Percentiles rank a stretch among this genome's conserved stretches.
These are phyloP conservation scores for Australoheros scitulus DNA, from an alignment of 2,113 vertebrate species.

Conservation along the genomic window DNA sequence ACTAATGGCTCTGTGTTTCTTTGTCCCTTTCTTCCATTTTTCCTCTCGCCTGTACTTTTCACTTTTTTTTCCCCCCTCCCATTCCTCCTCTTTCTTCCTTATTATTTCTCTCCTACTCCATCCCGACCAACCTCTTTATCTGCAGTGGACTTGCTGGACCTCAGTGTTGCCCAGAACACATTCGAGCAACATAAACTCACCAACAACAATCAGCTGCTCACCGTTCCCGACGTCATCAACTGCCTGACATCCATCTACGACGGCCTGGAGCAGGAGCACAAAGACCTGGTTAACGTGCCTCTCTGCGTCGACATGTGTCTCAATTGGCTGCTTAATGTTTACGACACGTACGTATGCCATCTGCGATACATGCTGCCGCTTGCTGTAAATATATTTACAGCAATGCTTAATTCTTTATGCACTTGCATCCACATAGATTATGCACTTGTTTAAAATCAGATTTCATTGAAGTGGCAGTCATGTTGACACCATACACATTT, in stretches of 20 bases:
- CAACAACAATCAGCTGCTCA: constrained; percentile 89
- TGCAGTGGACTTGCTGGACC: constrained; percentile 93
- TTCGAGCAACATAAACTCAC: constrained; percentile 92
- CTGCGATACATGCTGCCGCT: not conserved
- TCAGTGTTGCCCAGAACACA: constrained; percentile 90
- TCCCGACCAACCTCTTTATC: not conserved
- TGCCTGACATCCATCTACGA: constrained; percentile 93
- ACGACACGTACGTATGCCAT: constrained; percentile 89
- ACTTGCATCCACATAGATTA: not conserved
- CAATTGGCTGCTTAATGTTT: constrained; percentile 98
- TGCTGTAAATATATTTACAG: not conserved
- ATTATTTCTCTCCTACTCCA: not conserved
- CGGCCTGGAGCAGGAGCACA: constrained; percentile 92
- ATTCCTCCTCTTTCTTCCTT: not conserved
- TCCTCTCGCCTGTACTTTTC: not conserved
- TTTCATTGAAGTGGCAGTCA: not conserved
- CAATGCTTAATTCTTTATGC: not conserved
- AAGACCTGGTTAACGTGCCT: constrained; percentile 94
- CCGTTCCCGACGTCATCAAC: constrained; percentile 93
- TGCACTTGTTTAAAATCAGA: not conserved
- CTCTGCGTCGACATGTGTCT: constrained; percentile 98
- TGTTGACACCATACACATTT: not conserved
- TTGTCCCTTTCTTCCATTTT: not conserved
- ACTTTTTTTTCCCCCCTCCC: not conserved
- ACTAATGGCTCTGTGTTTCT: constrained; percentile 11